Base-by-base conservation (phyloP, 2,888 invertebrate genomes). In the Apamea crenata region DNA sequence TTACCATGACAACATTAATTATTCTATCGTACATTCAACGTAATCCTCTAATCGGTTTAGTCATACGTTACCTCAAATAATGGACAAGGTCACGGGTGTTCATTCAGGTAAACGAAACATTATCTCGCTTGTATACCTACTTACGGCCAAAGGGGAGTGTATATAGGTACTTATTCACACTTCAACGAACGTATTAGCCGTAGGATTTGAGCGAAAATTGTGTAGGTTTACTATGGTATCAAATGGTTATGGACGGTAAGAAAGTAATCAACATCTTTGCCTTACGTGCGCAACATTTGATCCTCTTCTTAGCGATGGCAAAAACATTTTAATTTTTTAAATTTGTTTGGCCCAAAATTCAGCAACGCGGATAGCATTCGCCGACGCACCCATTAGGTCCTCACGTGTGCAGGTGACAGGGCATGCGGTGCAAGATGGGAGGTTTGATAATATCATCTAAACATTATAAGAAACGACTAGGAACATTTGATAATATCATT, bases 21-120 rank as follows among this genome's bases (percentile, higher is more conserved):
- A 63, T 77, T 68, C n/a, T 7, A 83, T 72, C 36, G 77, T 77
- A 65, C 44, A 82, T 82, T 65, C 74, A 81, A 25, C 66, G 59
- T 81, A 85, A 85, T 74, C 63, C 47, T 36, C 32, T 74, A 81
- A 83, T 83, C 85, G 66, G 81, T 47, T 83, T 85, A 85, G 74
- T 67, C 72, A 84, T 69, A 83, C 47, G 71, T 63, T 83, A 36
- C 68, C 79, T 70, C 59, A 70, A 63, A 72, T 72, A 69, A 73
- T 36, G 50, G n/a, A 8, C 84, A 82, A 82, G 82, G 82, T 84
- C 80, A 69, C 50, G 44, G 21, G 8, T 71, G 79, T 82, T 78
- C 32, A 72, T 78, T 69, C 71, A 84, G 72, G 82, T 78, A 82
- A 82, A 82, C 65, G 84, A 56, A 78, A 67, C 53, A 72, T 73